Base-by-base conservation (phyloP, 1,140 invertebrate genomes). In the Triops longicaudatus region DNA sequence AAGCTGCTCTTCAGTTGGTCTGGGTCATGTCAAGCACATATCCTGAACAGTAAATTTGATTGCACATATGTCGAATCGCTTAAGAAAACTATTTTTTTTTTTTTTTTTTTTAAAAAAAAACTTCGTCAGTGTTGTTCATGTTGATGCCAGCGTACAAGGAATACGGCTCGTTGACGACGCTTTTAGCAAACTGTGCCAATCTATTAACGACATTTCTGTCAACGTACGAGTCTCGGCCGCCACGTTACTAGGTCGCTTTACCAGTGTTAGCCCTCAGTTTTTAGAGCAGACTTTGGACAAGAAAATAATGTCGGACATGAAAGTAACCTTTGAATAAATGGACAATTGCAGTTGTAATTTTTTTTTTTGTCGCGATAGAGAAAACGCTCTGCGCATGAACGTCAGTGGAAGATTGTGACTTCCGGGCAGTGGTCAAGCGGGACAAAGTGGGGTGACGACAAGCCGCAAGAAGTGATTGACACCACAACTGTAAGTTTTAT, bases 221-320 rank as follows among this genome's bases (percentile, higher is more conserved):
- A 88, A 89, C 77, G 94, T 96, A 11, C 87, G 95, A 79, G 91
- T 90, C 1, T 85, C 91, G 28, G 93, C 94, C 1, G 93, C 93
- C 81, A 89, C 90, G 26, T 85, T 94, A 76, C 85, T 98, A 44
- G 97, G 97, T 11, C 89, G 90, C 41, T 93, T 98, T 87, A 90
- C 90, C 77, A 88, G 88, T 75, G 96, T 99, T 5, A 95, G 94
- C 76, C 89, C 91, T 72, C 88, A 91, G 78, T 98, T 98, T 84
- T 87, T 99, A 42, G 90, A 96, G 81, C 98, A 98, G 86, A 99
- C 98, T 0, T 84, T 99, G 1, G 97, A 99, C 82, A 99, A 99
- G 85, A 98, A 98, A 82, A 87, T 99, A n/a, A 99, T 99, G 92
- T 97, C 91, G 79, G 96, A 95, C 85, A 94, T 94, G 91, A 93